Evolutionary conservation across 2,113 vertebrate species (phyloP).

Genomic region (Thinocorus orbignyianus): DNA sequence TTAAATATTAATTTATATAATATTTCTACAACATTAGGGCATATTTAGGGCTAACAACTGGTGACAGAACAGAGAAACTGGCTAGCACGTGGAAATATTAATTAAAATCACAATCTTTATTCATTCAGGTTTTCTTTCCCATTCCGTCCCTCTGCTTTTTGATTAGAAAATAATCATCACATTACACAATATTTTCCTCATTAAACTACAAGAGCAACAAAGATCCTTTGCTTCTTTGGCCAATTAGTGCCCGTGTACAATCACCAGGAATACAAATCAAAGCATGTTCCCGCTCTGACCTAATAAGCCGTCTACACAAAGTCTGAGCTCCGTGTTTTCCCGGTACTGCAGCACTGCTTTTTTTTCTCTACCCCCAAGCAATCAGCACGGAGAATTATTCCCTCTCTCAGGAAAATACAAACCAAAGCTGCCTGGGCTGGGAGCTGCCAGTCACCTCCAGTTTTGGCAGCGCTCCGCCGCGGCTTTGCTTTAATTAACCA

Average conservation of each 20-base stretch:
- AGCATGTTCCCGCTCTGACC: slow-evolving; percentile 6
- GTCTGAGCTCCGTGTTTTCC: neutral
- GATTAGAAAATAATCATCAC: slow-evolving; percentile 43
- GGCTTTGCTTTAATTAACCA: neutral
- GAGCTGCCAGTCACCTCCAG: neutral
- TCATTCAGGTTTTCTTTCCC: slow-evolving; percentile 13
- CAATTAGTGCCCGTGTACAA: slow-evolving; percentile 11
- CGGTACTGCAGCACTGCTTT: neutral
- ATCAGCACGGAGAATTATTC: neutral
- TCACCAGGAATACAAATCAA: slow-evolving; percentile 57
- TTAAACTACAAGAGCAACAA: neutral
- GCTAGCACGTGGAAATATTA: neutral
- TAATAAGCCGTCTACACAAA: slow-evolving; percentile 9
- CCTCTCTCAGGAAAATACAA: neutral
- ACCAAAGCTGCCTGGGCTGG: fast-evolving
- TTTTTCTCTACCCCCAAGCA: neutral
- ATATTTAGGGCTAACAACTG: neutral
- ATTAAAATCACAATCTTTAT: slow-evolving; percentile 18
- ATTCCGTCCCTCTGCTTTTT: neutral
- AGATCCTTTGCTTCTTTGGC: slow-evolving; percentile 35
- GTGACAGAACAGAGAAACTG: neutral
- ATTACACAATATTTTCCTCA: slow-evolving; percentile 34
- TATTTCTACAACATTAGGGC: neutral
- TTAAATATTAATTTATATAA: neutral
- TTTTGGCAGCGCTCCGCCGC: neutral